Percentiles rank a stretch among this genome's conserved stretches.
Conservation (phyloP, 2,797 vertebrate genomes). For the Peromyscus melanophrys region DNA sequence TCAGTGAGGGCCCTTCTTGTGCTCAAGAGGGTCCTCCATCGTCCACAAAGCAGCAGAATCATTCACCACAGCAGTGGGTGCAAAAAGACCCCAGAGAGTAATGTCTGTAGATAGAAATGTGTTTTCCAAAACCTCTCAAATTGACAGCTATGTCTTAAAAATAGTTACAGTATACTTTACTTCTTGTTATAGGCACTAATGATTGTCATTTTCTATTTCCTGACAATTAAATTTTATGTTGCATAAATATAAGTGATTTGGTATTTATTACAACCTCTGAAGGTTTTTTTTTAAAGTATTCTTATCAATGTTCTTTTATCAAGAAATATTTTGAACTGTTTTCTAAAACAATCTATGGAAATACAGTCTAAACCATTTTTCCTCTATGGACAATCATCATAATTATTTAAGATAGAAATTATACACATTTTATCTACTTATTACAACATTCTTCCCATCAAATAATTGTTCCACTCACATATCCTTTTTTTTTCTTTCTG, state of each 20-base stretch:
- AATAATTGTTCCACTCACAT: not conserved
- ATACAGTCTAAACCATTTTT: slow-evolving; percentile 11
- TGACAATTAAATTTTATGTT: slow-evolving; percentile 47
- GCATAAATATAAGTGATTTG: not conserved
- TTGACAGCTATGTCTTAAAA: not conserved
- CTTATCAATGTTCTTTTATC: slow-evolving; percentile 31
- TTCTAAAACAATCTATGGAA: slow-evolving; percentile 60
- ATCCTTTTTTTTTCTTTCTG: not conserved
- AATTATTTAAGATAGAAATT: slow-evolving; percentile 58
- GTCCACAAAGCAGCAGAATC: not conserved
- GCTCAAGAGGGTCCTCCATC: not conserved
- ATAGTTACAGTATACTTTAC: not conserved
- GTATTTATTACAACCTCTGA: slow-evolving; percentile 44
- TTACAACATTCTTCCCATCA: slow-evolving; percentile 20
- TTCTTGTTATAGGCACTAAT: slow-evolving; percentile 23
- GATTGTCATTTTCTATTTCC: slow-evolving; percentile 24
- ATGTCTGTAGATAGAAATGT: not conserved
- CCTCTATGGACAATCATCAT: not conserved
- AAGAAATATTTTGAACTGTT: slow-evolving; percentile 50
- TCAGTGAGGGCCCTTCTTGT: not conserved
- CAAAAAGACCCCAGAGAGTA: not conserved
- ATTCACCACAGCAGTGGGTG: not conserved
- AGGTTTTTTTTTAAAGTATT: not conserved
- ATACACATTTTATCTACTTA: not conserved
- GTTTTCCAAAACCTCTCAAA: not conserved